A percentile compares a stretch with the other conserved stretches of the same genome.
These are phyloP conservation scores for Ctenosaura bakeri DNA, from an alignment of 2,797 vertebrate genomes.

Conservation along the genomic window DNA sequence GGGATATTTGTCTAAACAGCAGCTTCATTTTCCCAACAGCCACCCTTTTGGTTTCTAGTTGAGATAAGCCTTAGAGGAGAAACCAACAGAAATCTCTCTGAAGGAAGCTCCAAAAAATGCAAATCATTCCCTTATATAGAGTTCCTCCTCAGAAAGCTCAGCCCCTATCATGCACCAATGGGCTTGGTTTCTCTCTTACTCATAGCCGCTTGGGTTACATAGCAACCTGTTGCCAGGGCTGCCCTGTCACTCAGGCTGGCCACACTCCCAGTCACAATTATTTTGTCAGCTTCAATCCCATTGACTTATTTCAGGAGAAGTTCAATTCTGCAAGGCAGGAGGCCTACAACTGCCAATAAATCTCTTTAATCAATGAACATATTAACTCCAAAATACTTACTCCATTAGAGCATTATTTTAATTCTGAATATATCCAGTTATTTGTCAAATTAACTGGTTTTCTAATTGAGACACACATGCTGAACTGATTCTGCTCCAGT, in stretches of 20 bases:
- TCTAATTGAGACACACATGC: neutral
- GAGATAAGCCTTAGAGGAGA: neutral
- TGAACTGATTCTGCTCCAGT: conserved; percentile 41
- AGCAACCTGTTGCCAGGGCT: no score
- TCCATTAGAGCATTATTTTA: conserved; percentile 29
- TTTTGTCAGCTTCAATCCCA: neutral
- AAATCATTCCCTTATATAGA: no score
- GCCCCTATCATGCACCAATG: no score
- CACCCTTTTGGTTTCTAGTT: no score
- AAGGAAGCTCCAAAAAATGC: no score
- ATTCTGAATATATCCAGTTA: conserved; percentile 41
- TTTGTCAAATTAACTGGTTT: conserved; percentile 49
- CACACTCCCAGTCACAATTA: neutral
- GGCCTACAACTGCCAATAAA: conserved; percentile 42
- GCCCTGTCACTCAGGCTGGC: no score
- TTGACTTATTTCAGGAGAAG: conserved; percentile 5
- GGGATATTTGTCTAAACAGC: neutral
- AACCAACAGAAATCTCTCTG: neutral
- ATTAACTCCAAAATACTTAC: conserved; percentile 41
- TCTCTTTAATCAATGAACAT: conserved; percentile 45
- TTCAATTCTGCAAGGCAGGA: neutral
- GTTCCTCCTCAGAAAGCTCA: neutral
- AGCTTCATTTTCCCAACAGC: neutral
- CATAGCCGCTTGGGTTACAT: no score
- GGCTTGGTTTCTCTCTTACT: no score